These are phyloP conservation scores for Mycalesis mineus DNA, from an alignment of 2,888 invertebrate genomes.

Conservation along the genomic window DNA sequence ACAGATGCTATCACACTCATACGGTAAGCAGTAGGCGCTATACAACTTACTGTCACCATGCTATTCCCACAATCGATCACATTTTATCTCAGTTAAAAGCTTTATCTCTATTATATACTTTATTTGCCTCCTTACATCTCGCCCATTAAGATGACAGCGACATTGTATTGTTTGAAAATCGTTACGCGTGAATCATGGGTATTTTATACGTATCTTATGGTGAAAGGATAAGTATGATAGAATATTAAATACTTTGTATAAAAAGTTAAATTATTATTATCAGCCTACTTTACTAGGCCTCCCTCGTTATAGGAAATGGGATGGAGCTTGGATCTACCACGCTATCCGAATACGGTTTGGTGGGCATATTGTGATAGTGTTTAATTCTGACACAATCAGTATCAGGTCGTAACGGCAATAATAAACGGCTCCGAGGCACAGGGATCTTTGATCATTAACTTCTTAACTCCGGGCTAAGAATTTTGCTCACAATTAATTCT, in stretches of 20 bases:
- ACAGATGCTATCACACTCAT: constrained; percentile 55
- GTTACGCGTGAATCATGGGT: constrained; percentile 8
- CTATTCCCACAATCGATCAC: constrained; percentile 76
- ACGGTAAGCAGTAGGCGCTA: constrained; percentile 57
- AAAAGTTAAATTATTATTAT: too few species aligned
- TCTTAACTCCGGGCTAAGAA: too few species aligned
- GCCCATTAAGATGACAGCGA: constrained; percentile 32
- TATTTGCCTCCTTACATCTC: constrained; percentile 28
- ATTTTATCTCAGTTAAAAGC: constrained; percentile 69
- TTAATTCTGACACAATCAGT: too few species aligned
- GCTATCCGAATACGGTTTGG: too few species aligned
- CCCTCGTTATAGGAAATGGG: too few species aligned
- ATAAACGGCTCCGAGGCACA: too few species aligned
- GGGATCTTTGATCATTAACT: too few species aligned
- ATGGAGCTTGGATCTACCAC: too few species aligned
- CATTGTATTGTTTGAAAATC: constrained; percentile 30
- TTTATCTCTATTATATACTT: constrained; percentile 50
- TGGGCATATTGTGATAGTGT: too few species aligned
- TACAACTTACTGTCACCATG: constrained; percentile 72
- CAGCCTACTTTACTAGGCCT: too few species aligned
- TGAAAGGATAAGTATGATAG: background rate
- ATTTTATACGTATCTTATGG: background rate
- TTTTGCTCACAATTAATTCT: too few species aligned
- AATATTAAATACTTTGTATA: background rate
- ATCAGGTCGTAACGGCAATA: too few species aligned